Evolutionary conservation across 2,888 invertebrate genomes (phyloP), one percentile per base, ranked within the genome.

Genomic region (Drosophila demipolita): DNA sequence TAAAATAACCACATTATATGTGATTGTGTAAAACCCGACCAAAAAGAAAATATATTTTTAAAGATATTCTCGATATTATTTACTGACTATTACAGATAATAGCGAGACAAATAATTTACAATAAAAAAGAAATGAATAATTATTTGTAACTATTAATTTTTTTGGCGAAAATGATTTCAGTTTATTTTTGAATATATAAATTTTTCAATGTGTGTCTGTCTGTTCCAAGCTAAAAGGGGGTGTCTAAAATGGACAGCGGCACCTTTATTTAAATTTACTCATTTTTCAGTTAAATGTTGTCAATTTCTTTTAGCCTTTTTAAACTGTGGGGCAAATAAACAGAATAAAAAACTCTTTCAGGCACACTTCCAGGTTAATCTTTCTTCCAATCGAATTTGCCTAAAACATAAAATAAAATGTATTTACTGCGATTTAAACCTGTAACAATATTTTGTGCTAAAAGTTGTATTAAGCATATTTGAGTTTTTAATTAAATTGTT

Each of bases 201-300:
- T 29, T 9, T 26, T 11, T 49, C 8, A 2, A 15, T 45, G 8
- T 20, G 15, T 17, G 17, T 11, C 20, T 8, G 20, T 20, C 29
- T 15, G 8, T n/a, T 29, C 29, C 12, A 23, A 9, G 53, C 20
- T 4, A 29, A 55, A 29, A 5, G 23, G 6, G 36, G n/a, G 40
- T 32, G 32, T 32, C 23, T 29, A 2, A 26, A 40, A 35, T 42
- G 36, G 42, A 36, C n/a, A 42, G 40, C 33, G 35, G 12, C 53
- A 65, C 70, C 70, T 61, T 61, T 62, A 32, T 70, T 61, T 70
- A 48, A 29, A n/a, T 29, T 57, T 67, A 60, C 33, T 45, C 36
- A n/a, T 3, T 52, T 61, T 57, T 23, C 48, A 55, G 48, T 66
- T 26, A 54, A 45, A 48, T 49, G n/a, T 49, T n/a, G 20, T 64